These are phyloP conservation scores for Panagrolaimus sp. DNA, from an alignment of 1,140 invertebrate genomes.

Conservation along the genomic window DNA sequence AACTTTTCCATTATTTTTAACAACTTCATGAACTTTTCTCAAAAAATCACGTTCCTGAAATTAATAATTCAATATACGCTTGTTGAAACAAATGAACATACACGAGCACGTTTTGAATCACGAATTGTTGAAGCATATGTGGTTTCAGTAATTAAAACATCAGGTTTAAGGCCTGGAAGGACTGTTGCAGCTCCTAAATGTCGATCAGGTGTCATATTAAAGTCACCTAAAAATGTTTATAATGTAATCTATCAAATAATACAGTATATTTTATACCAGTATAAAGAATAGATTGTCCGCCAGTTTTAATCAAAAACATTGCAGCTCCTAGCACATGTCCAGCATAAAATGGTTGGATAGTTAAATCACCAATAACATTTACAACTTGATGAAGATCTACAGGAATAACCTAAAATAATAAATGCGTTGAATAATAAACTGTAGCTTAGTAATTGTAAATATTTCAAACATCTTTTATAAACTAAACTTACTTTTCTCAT, in stretches of 20 bases:
- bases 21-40: conserved; percentile 77
- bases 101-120: conserved; percentile 88
- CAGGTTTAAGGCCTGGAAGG: conserved; percentile 80
- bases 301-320: conserved; percentile 95
- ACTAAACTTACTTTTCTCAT: conserved; percentile 88
- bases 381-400: conserved; percentile 95
- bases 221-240: conserved; percentile 65
- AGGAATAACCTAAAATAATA: conserved; percentile 64
- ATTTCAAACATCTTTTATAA: conserved; percentile 3
- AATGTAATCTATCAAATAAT: too few relatives aligned
- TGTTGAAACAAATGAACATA: too few relatives aligned
- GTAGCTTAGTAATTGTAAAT: too few relatives aligned
- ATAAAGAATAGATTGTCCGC: conserved; percentile 93
- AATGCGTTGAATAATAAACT: too few relatives aligned
- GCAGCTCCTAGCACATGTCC: conserved; percentile 97
- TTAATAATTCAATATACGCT: too few relatives aligned
- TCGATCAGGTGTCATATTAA: conserved; percentile 98
- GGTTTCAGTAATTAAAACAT: conserved; percentile 92
- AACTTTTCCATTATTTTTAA: conserved; percentile 65
- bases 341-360: conserved; percentile 99
- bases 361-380: conserved; percentile 90
- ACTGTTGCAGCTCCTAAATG: conserved; percentile 98
- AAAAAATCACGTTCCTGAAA: conserved; percentile 94
- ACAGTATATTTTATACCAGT: conserved; percentile 65
- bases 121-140: conserved; percentile 98